phyloP scores from a whole-genome alignment of 1,140 invertebrate species.

The Dendrolimus kikuchii region DNA sequence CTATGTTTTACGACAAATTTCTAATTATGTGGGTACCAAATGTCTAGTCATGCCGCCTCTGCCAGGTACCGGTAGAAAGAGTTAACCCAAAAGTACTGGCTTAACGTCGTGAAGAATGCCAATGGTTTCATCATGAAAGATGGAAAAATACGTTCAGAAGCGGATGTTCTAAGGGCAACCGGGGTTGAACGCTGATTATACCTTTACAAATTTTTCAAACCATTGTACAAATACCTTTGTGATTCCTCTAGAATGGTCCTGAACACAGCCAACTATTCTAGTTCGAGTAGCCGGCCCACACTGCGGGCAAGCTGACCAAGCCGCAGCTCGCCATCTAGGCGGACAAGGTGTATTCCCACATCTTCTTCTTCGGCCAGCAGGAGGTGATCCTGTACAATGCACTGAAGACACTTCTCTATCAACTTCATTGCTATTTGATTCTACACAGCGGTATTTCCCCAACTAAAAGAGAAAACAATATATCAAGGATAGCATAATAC shows the following conservation, averaged over 20 bases:
- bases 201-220: no score
- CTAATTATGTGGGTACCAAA: no score
- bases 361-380: constrained; percentile 30
- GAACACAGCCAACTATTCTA: constrained; percentile 58
- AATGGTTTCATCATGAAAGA: no score
- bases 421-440: constrained; percentile 20
- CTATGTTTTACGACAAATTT: no score
- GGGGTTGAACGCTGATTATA: background rate
- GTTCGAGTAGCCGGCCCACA: constrained; percentile 53
- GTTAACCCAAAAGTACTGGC: no score
- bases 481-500: no score
- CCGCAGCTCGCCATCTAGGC: constrained; percentile 54
- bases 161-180: background rate
- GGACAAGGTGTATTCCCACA: constrained; percentile 51
- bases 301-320: constrained; percentile 58
- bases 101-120: no score
- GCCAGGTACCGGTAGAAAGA: no score
- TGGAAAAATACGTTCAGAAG: background rate
- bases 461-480: constrained; percentile 19
- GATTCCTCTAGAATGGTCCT: constrained; percentile 58
- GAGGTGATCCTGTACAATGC: constrained; percentile 43
- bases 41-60: no score
- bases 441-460: constrained; percentile 53
- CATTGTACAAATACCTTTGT: constrained; percentile 38
- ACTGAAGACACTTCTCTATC: constrained; percentile 47